Percentiles rank a stretch among this genome's conserved stretches.
Conservation (phyloP, 2,113 vertebrate genomes). For the Willisornis vidua region DNA sequence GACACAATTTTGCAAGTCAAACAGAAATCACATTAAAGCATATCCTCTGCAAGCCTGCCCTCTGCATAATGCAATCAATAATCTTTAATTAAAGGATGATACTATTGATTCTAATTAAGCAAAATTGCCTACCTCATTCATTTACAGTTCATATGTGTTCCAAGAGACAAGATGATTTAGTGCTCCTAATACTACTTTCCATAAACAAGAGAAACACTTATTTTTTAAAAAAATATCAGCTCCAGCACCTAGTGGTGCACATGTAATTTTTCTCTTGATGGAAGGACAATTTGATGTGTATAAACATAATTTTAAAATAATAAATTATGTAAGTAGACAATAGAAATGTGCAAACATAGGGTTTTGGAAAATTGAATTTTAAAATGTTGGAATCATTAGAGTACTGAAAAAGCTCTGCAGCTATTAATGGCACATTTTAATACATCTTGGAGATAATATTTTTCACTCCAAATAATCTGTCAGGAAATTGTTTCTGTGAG, state of each 20-base stretch:
- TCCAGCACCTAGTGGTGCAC: not conserved
- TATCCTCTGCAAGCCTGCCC: conserved; percentile 53
- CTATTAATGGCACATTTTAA: conserved; percentile 27
- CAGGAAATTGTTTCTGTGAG: not conserved
- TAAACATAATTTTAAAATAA: conserved; percentile 51
- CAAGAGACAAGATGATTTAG: conserved; percentile 69
- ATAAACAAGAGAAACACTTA: not conserved
- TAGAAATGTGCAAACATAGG: not conserved
- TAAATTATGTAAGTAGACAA: conserved; percentile 7
- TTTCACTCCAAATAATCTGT: conserved; percentile 65
- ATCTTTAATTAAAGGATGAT: conserved; percentile 78
- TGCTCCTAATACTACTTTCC: not conserved
- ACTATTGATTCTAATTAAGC: conserved; percentile 78
- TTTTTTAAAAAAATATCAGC: not conserved
- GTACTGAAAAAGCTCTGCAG: not conserved
- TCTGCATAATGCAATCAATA: conserved; percentile 72
- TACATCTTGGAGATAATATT: conserved; percentile 46
- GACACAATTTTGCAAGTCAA: conserved; percentile 63
- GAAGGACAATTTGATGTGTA: conserved; percentile 10
- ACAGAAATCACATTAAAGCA: conserved; percentile 56
- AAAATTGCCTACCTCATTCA: conserved; percentile 74
- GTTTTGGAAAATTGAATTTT: conserved; percentile 43
- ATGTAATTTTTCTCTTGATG: not conserved
- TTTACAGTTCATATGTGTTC: conserved; percentile 71
- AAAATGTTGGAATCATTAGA: conserved; percentile 20